phyloP scores from a whole-genome alignment of 2,888 invertebrate species.

The Mimachlamys varia region DNA sequence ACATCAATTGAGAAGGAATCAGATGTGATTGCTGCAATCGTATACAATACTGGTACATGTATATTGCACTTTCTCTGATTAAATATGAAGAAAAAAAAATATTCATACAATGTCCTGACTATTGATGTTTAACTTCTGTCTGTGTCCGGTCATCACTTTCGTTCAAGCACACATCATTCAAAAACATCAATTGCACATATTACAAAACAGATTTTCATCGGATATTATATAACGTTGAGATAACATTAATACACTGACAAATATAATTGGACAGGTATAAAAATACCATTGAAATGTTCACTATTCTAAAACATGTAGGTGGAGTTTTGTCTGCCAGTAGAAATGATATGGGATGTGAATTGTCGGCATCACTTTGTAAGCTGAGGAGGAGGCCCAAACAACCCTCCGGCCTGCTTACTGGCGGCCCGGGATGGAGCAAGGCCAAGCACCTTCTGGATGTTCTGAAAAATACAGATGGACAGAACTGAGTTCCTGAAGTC shows the following conservation, averaged over 20 bases:
- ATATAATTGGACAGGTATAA: background rate
- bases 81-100: no score
- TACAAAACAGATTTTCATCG: background rate
- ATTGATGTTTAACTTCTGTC: background rate
- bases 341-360: background rate
- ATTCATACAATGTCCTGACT: no score
- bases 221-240: background rate
- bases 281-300: background rate
- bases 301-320: background rate
- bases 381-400: constrained; percentile 77
- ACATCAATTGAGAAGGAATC: no score
- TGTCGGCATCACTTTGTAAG: constrained; percentile 47
- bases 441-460: constrained; percentile 97
- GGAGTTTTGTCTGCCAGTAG: background rate
- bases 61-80: no score
- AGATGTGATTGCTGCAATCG: no score
- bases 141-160: background rate
- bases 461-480: constrained; percentile 86
- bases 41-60: no score
- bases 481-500: background rate
- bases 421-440: constrained; percentile 98
- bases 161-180: background rate
- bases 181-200: background rate
- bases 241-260: background rate
- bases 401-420: constrained; percentile 89